A percentile compares a stretch with the other conserved stretches of the same genome.
Evolutionary conservation across 2,797 vertebrate species (phyloP).

Genomic region (Galaxias olidus): DNA sequence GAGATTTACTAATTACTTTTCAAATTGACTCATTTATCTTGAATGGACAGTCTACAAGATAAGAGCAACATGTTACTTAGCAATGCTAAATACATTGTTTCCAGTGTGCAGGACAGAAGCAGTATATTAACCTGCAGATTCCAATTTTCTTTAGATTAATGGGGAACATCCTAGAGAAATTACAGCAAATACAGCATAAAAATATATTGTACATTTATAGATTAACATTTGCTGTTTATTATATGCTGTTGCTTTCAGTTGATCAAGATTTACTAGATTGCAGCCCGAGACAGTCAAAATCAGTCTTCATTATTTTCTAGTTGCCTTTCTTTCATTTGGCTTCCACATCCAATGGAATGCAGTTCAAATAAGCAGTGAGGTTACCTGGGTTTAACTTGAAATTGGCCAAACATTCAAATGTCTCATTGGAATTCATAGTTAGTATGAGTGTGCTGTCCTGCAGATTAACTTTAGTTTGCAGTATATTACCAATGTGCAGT

Average conservation of each 20-base stretch:
- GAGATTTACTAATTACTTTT: constrained; percentile 64
- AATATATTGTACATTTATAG: neutral
- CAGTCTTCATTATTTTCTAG: no score
- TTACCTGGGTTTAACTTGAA: constrained; percentile 19
- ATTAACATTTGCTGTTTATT: no score
- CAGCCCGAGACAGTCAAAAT: no score
- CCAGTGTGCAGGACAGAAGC: neutral
- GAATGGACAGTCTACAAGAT: constrained; percentile 56
- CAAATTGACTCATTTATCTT: constrained; percentile 68
- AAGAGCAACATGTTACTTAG: constrained; percentile 41
- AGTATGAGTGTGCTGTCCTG: constrained; percentile 4
- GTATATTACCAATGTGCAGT: constrained; percentile 18
- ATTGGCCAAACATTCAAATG: constrained; percentile 25
- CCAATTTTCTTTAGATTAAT: neutral
- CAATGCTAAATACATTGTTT: constrained; percentile 42
- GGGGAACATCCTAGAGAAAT: neutral
- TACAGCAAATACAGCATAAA: neutral
- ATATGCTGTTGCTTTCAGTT: no score
- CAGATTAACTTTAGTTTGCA: constrained; percentile 2
- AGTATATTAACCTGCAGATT: neutral
- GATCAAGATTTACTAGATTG: no score
- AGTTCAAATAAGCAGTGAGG: constrained; percentile 15
- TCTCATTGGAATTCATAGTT: constrained; percentile 20
- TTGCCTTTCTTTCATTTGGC: no score
- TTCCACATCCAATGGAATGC: neutral